Percentiles rank a stretch among this genome's conserved stretches.
Conservation (phyloP, 2,113 vertebrate genomes). For the Ptilorrhoa leucosticta region DNA sequence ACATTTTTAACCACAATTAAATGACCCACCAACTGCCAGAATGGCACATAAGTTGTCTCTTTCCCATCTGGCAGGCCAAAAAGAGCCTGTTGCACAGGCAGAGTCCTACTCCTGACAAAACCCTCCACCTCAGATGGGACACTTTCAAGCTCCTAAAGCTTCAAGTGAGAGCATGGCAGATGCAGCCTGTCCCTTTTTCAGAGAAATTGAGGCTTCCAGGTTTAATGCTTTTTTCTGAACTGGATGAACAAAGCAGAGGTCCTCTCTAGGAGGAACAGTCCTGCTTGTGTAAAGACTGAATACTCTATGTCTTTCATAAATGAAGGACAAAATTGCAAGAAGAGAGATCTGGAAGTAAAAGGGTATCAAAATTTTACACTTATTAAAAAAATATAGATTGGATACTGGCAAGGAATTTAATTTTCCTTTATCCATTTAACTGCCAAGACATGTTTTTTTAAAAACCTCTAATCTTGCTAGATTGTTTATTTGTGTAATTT, state of each 20-base stretch:
- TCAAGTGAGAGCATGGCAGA: not conserved
- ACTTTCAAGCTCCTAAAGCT: not conserved
- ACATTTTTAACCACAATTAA: not conserved
- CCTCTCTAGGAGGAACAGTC: not conserved
- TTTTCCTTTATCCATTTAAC: not conserved
- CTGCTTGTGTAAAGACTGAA: not conserved
- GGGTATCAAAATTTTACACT: not conserved
- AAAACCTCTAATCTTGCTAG: not conserved
- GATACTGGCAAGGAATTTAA: not conserved
- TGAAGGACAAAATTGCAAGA: not conserved
- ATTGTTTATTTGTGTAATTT: not conserved
- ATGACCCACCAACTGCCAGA: not conserved
- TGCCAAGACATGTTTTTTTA: not conserved
- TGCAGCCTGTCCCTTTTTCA: not conserved
- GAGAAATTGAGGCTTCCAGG: not conserved
- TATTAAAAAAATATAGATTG: not conserved
- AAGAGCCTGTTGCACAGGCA: not conserved
- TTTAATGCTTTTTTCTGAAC: not conserved
- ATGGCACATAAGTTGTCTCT: not conserved
- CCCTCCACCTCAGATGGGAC: not conserved
- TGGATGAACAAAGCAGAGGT: not conserved
- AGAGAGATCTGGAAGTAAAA: not conserved
- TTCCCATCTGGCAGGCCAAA: not conserved
- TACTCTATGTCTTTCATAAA: not conserved
- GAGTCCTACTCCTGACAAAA: not conserved